Percentiles rank a stretch among this genome's conserved stretches.
These are phyloP conservation scores for Clanis bilineata DNA, from an alignment of 2,888 invertebrate genomes.

Conservation along the genomic window DNA sequence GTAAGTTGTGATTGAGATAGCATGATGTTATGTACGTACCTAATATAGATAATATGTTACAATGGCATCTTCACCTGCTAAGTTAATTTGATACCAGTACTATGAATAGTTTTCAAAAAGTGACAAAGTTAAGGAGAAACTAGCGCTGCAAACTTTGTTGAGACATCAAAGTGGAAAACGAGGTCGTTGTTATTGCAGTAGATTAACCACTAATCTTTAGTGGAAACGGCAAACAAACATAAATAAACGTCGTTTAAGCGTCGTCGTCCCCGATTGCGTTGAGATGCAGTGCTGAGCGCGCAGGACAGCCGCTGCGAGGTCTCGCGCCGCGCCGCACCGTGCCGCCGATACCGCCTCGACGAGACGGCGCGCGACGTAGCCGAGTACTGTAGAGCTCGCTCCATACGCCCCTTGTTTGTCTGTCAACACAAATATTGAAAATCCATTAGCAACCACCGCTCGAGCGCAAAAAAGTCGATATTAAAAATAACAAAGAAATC, in stretches of 20 bases:
- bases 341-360: not conserved
- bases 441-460: slow-evolving; percentile 74
- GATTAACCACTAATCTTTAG: slow-evolving; percentile 37
- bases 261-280: slow-evolving; percentile 38
- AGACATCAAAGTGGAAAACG: slow-evolving; percentile 8
- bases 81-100: not conserved
- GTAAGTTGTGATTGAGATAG: not conserved
- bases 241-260: slow-evolving; percentile 42
- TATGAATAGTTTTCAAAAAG: not conserved
- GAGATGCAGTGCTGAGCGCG: slow-evolving; percentile 36
- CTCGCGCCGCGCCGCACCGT: not conserved
- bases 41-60: too few species aligned
- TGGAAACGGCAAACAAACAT: slow-evolving; percentile 35
- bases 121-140: not conserved
- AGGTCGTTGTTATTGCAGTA: slow-evolving; percentile 14
- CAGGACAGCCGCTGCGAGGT: slow-evolving; percentile 32
- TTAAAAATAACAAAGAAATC: slow-evolving; percentile 74
- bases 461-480: slow-evolving; percentile 69
- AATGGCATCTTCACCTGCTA: not conserved
- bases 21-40: too few species aligned
- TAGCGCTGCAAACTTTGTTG: not conserved
- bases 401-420: slow-evolving; percentile 69
- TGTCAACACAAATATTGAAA: slow-evolving; percentile 79
- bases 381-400: slow-evolving; percentile 56
- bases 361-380: too few species aligned